phyloP scores from a whole-genome alignment of 2,888 invertebrate species.

The Dynastes maya region DNA sequence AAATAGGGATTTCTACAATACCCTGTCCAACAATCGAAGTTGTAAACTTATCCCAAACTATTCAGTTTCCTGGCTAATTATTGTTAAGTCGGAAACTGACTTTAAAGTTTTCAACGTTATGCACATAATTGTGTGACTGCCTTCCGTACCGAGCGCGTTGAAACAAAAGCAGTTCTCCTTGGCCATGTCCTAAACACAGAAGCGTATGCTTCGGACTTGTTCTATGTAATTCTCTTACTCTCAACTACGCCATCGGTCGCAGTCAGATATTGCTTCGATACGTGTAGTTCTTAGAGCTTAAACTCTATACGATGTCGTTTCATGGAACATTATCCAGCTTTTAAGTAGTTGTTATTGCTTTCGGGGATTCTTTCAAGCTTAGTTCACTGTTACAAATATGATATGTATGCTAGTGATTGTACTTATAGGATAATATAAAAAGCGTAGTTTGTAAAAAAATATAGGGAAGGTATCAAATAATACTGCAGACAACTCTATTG shows the following conservation, averaged over 20 bases:
- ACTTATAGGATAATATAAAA: background rate
- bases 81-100: conserved; percentile 23
- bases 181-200: background rate
- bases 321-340: conserved; percentile 35
- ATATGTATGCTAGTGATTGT: background rate
- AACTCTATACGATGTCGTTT: conserved; percentile 36
- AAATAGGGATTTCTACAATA: conserved; percentile 11
- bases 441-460: background rate
- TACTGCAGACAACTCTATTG: background rate
- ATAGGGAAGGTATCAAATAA: background rate
- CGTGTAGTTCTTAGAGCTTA: conserved; percentile 25
- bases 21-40: conserved; percentile 3
- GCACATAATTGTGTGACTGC: conserved; percentile 13
- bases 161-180: conserved; percentile 21
- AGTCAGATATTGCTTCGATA: conserved; percentile 26
- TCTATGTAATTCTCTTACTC: conserved; percentile 4
- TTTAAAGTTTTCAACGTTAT: conserved; percentile 10
- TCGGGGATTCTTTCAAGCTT: conserved; percentile 28
- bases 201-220: conserved; percentile 21
- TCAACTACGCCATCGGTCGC: conserved; percentile 19
- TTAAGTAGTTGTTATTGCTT: conserved; percentile 31
- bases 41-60: conserved; percentile 15
- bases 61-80: conserved; percentile 18
- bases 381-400: background rate
- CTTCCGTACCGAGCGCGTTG: conserved; percentile 10